Evolutionary conservation across 2,797 vertebrate genomes (phyloP), one percentile per base, ranked within the genome.

Genomic region (Luscinia luscinia): DNA sequence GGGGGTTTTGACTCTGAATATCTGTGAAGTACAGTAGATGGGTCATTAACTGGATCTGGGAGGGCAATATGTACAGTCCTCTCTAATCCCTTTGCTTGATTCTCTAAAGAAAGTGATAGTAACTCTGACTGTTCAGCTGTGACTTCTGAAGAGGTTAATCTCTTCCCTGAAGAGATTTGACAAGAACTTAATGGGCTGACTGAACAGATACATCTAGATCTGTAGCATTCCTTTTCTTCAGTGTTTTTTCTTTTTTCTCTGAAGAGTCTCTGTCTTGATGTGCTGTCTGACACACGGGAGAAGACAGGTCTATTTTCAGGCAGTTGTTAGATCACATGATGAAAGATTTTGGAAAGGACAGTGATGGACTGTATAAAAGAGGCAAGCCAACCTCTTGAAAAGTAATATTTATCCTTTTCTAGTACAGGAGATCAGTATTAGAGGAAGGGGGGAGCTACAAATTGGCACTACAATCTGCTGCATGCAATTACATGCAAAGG

Each of bases 91-190:
- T 69, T 46, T 34, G n/a, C 20, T 84, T 46, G 6, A n/a, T 70
- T 85, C 41, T 88, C 9, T 34, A 41, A 73, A 78, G 34, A 73
- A 55, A 87, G 3, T 28, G 4, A 32, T 32, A 54, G 43, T 22
- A 55, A 76, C 28, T 58, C 36, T 70, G 21, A 49, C 9, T 67
- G 30, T 83, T 87, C 63, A 49, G 24, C 30, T 84, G 38, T 62
- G n/a, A 41, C 79, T 92, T 76, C 68, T 82, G 32, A 93, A 70
- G 40, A 80, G 49, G 41, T 67, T 90, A 69, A 74, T 84, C 34
- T 90, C n/a, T 81, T 86, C 55, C 23, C 19, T 73, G 75, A 87
- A 75, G 61, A 77, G 23, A 69, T 69, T 62, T 89, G 46, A 72
- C 58, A 69, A 38, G 30, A 91, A 89, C 67, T 66, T 87, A 75